Conservation (phyloP, 2,888 invertebrate species). For the Hypomecis punctinalis region DNA sequence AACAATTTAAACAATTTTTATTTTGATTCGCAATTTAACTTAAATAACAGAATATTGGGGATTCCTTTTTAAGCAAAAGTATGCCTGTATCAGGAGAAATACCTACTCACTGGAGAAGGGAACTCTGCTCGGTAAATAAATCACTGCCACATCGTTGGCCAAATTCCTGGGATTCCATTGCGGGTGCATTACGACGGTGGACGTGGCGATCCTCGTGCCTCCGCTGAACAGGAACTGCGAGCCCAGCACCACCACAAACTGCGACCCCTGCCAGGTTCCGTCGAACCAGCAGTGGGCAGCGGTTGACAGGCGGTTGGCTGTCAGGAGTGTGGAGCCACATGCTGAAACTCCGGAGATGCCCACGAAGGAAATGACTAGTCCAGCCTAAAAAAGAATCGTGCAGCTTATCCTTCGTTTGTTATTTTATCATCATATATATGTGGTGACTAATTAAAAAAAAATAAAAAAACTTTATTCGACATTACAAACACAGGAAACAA, state of each 20-base stretch:
- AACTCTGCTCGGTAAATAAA: conserved; percentile 54
- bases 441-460: background rate
- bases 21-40: no score
- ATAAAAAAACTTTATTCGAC: no score
- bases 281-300: conserved; percentile 72
- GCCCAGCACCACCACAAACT: conserved; percentile 62
- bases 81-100: no score
- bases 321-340: conserved; percentile 62
- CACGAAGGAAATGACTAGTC: conserved; percentile 58
- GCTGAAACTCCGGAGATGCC: conserved; percentile 54
- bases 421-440: background rate
- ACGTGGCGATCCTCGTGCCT: conserved; percentile 58
- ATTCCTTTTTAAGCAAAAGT: no score
- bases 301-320: conserved; percentile 57
- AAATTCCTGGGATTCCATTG: conserved; percentile 49
- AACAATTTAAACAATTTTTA: no score
- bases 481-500: no score
- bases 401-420: background rate
- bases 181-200: conserved; percentile 57
- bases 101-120: conserved; percentile 48
- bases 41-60: no score
- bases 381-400: conserved; percentile 50
- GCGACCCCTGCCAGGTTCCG: conserved; percentile 53
- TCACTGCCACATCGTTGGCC: conserved; percentile 63
- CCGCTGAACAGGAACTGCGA: conserved; percentile 58